Evolutionary conservation across 2,888 invertebrate species (phyloP), one percentile per base, ranked within the genome.

Genomic region (Parapristionchus giblindavisi): DNA sequence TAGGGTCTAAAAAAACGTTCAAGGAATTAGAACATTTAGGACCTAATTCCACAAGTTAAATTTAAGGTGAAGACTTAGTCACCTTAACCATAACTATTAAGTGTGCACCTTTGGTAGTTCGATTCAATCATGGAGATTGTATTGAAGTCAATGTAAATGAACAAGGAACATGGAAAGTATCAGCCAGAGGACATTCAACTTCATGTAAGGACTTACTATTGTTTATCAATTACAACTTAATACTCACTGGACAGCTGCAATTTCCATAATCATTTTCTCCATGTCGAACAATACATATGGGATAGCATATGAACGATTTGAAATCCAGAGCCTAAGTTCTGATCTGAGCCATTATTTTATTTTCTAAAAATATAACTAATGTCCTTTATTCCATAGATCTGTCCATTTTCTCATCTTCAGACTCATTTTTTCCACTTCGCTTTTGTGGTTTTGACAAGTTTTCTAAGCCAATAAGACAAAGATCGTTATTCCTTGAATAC

Each of bases 121-220:
- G 56, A 27, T 71, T 71, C 56, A 71, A 54, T 21, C 56, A n/a
- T 27, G 70, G 70, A 0, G 70, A 71, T 29, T 71, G 70, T 29
- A 40, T 56, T 27, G 70, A 71, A 38, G 56, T 71, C 2, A 32
- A 36, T 40, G 56, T 71, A n/a, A 40, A 54, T 27, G 70, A 56
- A 11, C 21, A 54, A 2, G 70, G 70, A 36, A 27, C n/a, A 11
- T 71, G 54, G 54, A 71, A 71, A 29, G 70, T 71, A 0, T 48
- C 38, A 5, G 56, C 56, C 3, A n/a, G 70, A 29, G 36, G n/a
- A 17, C 70, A 56, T 40, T 56, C 56, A 5, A 56, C 70, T 21
- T 56, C 56, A 3, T 17, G 70, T 71, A 17, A 40, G 68, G 0
- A 4, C 11, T 4, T 14, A 17, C 56, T 24, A 27, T 14, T 56